Conservation (phyloP, 2,113 vertebrate species). For the Onychostoma macrolepis region DNA sequence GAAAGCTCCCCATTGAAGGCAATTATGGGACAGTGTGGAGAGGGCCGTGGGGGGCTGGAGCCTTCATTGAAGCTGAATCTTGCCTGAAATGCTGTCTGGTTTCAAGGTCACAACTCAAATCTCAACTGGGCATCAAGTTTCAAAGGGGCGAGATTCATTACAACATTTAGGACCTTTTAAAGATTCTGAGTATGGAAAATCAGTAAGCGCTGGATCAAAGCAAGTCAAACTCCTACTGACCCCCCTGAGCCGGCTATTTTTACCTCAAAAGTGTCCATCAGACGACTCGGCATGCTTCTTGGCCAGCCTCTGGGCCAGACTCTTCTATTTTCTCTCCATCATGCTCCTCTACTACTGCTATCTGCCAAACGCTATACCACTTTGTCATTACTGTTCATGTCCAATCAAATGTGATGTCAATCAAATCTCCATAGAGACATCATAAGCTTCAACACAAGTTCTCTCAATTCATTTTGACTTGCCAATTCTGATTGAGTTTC, state of each 20-base stretch:
- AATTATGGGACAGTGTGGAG: slow-evolving; percentile 7
- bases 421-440: slow-evolving; percentile 35
- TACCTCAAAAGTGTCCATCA: slow-evolving; percentile 31
- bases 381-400: slow-evolving; percentile 27
- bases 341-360: slow-evolving; percentile 14
- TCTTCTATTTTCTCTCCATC: slow-evolving; percentile 14
- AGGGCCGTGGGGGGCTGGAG: background rate
- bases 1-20: slow-evolving; percentile 29
- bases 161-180: background rate
- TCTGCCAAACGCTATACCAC: background rate
- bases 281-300: background rate
- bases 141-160: background rate
- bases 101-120: slow-evolving; percentile 10
- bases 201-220: background rate
- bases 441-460: background rate
- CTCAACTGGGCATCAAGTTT: background rate
- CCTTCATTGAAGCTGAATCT: background rate
- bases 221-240: slow-evolving; percentile 14
- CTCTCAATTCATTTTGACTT: slow-evolving; percentile 6
- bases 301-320: background rate
- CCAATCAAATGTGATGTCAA: slow-evolving; percentile 44
- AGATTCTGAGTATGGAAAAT: background rate
- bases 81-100: background rate
- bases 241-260: slow-evolving; percentile 14
- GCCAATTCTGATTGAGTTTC: slow-evolving; percentile 6